These are phyloP conservation scores for Petrolisthes cinctipes DNA, from an alignment of 2,888 invertebrate genomes.

Conservation along the genomic window DNA sequence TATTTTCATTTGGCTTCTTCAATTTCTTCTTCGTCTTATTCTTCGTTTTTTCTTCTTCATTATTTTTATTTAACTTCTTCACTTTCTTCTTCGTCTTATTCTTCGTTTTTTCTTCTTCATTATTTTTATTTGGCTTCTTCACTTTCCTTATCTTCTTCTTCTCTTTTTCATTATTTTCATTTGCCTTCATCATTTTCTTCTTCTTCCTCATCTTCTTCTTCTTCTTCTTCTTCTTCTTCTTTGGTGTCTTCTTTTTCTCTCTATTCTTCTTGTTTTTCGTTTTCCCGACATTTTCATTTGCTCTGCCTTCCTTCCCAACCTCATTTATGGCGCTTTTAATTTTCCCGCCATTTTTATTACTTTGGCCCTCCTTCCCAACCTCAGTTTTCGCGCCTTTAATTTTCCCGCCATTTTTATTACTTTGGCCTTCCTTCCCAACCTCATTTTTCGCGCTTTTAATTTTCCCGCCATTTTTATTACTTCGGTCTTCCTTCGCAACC, in stretches of 20 bases:
- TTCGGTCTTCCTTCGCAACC: not conserved
- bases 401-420: too few species aligned
- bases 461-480: not conserved
- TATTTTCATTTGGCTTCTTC: too few species aligned
- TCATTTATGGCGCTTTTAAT: not conserved
- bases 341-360: not conserved
- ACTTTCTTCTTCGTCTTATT: too few species aligned
- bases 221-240: too few species aligned
- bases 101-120: not conserved
- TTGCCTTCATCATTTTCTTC: too few species aligned
- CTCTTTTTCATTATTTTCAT: not conserved
- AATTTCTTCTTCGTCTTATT: too few species aligned
- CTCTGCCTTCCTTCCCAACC: not conserved
- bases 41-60: not conserved
- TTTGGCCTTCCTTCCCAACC: too few species aligned
- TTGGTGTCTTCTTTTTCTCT: too few species aligned
- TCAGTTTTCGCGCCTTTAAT: not conserved
- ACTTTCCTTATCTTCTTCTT: too few species aligned
- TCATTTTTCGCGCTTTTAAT: not conserved
- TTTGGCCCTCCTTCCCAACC: not conserved
- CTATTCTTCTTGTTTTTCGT: too few species aligned
- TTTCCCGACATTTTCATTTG: too few species aligned
- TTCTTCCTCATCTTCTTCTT: too few species aligned
- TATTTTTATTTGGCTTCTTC: not conserved
- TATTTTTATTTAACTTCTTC: not conserved